Evolutionary conservation across 2,113 vertebrate genomes (phyloP).

Genomic region (Acinonyx jubatus): DNA sequence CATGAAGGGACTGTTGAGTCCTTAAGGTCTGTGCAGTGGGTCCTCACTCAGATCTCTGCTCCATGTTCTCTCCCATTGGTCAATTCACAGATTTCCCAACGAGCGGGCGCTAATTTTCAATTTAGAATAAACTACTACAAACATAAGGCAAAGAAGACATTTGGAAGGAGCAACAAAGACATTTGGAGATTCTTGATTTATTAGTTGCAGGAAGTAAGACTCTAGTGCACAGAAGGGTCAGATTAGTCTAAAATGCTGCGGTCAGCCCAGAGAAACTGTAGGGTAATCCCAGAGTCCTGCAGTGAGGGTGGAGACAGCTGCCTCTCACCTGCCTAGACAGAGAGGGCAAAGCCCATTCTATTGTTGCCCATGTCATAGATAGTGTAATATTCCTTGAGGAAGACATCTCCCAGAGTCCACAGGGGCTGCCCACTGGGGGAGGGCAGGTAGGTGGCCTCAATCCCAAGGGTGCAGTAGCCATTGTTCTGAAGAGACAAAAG

Average conservation of each 20-base stretch:
- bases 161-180: not conserved
- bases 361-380: slow-evolving; percentile 82
- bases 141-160: not conserved
- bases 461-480: slow-evolving; percentile 75
- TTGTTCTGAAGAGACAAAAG: slow-evolving; percentile 56
- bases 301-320: not conserved
- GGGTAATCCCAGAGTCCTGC: not conserved
- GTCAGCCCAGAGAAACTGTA: not conserved
- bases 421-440: slow-evolving; percentile 80
- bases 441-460: slow-evolving; percentile 82
- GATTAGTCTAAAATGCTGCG: not conserved
- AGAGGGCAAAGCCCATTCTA: slow-evolving; percentile 80
- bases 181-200: not conserved
- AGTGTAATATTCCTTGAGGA: slow-evolving; percentile 85
- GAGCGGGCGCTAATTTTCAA: not conserved
- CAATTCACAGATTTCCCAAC: not conserved
- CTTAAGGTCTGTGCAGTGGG: fast-evolving
- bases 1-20: too few relatives aligned
- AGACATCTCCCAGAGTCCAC: slow-evolving; percentile 85
- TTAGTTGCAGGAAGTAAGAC: not conserved
- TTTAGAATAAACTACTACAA: not conserved
- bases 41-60: not conserved
- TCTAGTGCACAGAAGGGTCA: not conserved
- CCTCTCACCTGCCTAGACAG: slow-evolving; percentile 54
- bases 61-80: not conserved